A percentile compares a stretch with the other conserved stretches of the same genome.
phyloP scores from a whole-genome alignment of 2,797 vertebrate species.

The Melanotaenia nigrans region DNA sequence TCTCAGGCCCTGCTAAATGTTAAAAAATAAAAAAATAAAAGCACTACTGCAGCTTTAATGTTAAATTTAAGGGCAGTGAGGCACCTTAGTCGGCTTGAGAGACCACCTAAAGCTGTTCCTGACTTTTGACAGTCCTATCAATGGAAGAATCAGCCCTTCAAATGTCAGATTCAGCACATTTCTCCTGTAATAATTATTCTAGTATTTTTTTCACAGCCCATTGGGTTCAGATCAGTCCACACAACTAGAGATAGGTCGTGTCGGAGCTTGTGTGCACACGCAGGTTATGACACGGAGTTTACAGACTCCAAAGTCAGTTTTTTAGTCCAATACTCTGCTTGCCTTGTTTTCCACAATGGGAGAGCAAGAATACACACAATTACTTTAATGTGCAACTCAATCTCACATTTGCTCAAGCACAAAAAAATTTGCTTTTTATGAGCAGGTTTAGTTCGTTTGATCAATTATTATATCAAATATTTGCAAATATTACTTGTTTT shows the following conservation, averaged over 20 bases:
- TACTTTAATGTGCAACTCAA: neutral
- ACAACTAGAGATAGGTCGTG: neutral
- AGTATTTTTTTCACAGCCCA: neutral
- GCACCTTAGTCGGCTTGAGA: neutral
- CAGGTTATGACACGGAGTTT: neutral
- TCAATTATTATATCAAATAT: neutral
- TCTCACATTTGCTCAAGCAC: neutral
- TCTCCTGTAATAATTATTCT: neutral
- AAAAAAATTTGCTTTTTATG: constrained; percentile 3
- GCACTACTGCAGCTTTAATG: constrained; percentile 20
- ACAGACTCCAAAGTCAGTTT: neutral
- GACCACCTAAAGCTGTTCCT: neutral
- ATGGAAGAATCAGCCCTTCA: neutral
- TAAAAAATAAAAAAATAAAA: constrained; percentile 16
- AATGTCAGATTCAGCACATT: neutral
- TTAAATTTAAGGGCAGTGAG: constrained; percentile 15
- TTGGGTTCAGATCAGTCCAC: neutral
- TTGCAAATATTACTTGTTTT: neutral
- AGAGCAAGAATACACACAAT: constrained; percentile 6
- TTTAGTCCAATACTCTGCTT: neutral
- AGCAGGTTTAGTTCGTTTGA: neutral
- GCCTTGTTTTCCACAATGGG: neutral
- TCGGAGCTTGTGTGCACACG: no score
- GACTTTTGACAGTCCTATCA: neutral
- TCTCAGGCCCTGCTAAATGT: constrained; percentile 76